Base-by-base conservation (phyloP, 2,797 vertebrate species). In the Chanos chanos region DNA sequence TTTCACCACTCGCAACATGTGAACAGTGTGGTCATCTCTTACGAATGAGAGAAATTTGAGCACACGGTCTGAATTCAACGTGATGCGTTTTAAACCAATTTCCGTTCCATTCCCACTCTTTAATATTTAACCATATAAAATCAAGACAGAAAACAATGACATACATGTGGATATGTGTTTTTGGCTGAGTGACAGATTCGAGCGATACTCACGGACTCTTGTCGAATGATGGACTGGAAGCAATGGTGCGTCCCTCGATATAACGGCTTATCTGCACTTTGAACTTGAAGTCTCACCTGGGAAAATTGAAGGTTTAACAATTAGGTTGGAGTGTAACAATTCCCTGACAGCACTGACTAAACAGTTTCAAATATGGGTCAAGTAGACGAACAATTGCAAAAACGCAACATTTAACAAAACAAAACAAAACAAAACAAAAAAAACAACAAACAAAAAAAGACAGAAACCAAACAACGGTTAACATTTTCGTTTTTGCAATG, bases 241-340 rank as follows among this genome's bases (percentile, higher is more conserved):
- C 92, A 94, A 73, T 92, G 92, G 47, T 85, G 16, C 1, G 92
- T 93, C 63, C 92, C 92, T 4, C 83, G 88, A 67, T 94, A 94
- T 51, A 89, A 83, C 16, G 90, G 90, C 71, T 88, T 92, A 52
- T 89, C 86, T 55, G 74, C 58, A 51, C 66, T 89, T 82, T 94
- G 91, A 36, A 93, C 92, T 81, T 94, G 91, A 3, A 94, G 89
- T 24, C 92, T 86, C 13, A 94, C 92, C 92, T 93, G 78, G 24
- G 83, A 85, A 39, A 62, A 55, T 13, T 40, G 41, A 56, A 79
- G 64, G 39, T 48, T 44, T 18, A 56, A 22, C 25, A 52, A 13
- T 59, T 49, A 62, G 9, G 73, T 41, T 44, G 43, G 18, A 16
- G 56, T 30, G 61, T 40, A 5, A 28, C n/a, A n/a, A n/a, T n/a